Evolutionary conservation across 2,113 vertebrate genomes (phyloP).

Genomic region (Pardalotus punctatus): DNA sequence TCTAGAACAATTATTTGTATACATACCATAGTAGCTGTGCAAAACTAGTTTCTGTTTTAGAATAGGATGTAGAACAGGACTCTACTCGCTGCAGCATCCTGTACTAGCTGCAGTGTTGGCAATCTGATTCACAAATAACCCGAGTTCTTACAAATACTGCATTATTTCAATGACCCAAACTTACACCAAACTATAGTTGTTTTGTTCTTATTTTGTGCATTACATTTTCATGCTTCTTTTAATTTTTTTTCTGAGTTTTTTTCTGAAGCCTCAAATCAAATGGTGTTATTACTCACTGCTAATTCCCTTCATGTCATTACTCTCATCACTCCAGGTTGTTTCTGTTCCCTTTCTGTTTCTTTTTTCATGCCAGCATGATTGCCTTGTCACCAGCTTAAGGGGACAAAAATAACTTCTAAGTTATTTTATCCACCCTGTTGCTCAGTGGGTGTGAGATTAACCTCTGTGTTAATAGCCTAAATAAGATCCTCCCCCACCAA

Average conservation of each 20-base stretch:
- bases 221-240: not conserved
- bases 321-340: not conserved
- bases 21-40: rapidly evolving
- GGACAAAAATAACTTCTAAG: not conserved
- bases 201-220: not conserved
- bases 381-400: not conserved
- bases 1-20: not conserved
- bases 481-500: not conserved
- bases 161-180: not conserved
- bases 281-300: not conserved
- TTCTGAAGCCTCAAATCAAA: not conserved
- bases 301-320: not conserved
- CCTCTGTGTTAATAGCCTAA: not conserved
- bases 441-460: not conserved
- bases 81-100: not conserved
- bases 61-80: rapidly evolving
- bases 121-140: not conserved
- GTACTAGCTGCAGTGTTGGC: not conserved
- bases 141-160: not conserved
- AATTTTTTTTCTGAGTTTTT: not conserved
- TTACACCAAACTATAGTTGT: rapidly evolving
- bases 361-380: not conserved
- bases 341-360: not conserved
- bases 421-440: not conserved
- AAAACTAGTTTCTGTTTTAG: not conserved